Evolutionary conservation across 2,113 vertebrate genomes (phyloP), one percentile per base, ranked within the genome.

Genomic region (Hylia prasina): DNA sequence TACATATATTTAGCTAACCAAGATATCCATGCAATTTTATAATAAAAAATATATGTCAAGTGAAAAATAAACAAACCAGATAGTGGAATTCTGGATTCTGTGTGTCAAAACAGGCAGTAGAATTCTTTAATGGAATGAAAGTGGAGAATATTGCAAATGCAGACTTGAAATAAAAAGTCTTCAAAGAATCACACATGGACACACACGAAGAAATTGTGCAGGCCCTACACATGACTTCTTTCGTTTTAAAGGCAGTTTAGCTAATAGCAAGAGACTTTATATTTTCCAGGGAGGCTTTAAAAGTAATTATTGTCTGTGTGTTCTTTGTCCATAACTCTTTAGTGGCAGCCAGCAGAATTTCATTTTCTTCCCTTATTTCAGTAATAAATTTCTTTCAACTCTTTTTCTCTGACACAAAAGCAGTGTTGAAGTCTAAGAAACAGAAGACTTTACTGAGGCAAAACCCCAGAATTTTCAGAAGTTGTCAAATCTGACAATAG

Each of bases 281-380:
- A 92, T 90, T 93, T 96, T 96, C 90, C 88, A 94, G 56, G 15
- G 90, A 95, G 64, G 47, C 63, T 94, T 96, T 95, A 96, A 89
- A 94, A 87, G 93, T 93, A 93, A 97, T 96, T 93, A 93, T 75
- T 78, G 86, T 64, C 92, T 30, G 7, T 73, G 70, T 94, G 85
- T 64, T 94, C 93, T 86, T 89, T 57, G 10, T 94, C 85, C 76
- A 78, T 92, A 96, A 96, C 51, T 94, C 90, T 96, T 90, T 45
- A 72, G 64, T 17, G 6, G 64, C 85, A 92, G 85, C 51, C 60
- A 78, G 72, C 60, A 94, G 88, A 95, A 89, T 94, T 92, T 90
- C 48, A 96, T 95, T 96, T 96, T 95, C 88, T 89, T 92, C 16
- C 72, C 42, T 92, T 92, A 88, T 93, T 96, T 95, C 92, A 92